These are phyloP conservation scores for Sebastes cheni DNA, from an alignment of 2,797 vertebrate species.

Conservation along the genomic window DNA sequence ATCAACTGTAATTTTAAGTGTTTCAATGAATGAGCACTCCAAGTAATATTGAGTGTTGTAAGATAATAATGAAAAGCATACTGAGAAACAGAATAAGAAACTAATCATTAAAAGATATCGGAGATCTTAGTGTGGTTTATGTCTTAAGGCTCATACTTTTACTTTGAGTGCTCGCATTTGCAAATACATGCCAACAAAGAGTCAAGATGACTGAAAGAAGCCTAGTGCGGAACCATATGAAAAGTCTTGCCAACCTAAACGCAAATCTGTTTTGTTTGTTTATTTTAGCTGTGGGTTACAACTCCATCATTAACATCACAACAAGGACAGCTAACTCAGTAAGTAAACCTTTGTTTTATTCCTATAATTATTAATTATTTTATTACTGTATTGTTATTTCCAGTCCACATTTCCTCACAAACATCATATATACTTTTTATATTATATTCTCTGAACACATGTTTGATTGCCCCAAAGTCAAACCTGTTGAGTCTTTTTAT, in stretches of 20 bases:
- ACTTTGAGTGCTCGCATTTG: neutral
- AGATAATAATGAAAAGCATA: neutral
- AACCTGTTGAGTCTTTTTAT: neutral
- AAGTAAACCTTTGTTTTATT: conserved; percentile 68
- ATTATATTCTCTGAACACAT: neutral
- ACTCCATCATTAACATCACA: conserved; percentile 96
- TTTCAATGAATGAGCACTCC: neutral
- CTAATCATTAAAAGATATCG: neutral
- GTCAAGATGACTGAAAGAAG: neutral
- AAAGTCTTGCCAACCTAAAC: neutral
- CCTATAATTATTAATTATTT: neutral
- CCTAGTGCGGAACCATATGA: neutral
- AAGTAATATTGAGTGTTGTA: neutral
- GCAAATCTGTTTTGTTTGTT: neutral
- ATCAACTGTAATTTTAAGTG: neutral
- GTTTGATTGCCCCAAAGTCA: neutral
- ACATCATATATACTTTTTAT: neutral
- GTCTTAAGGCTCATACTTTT: neutral
- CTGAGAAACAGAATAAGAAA: neutral
- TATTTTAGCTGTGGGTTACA: conserved; percentile 93
- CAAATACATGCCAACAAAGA: neutral
- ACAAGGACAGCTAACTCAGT: conserved; percentile 97
- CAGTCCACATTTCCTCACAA: neutral
- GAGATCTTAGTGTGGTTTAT: neutral
- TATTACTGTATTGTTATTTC: neutral